Evolutionary conservation across 2,113 vertebrate species (phyloP), one percentile per base, ranked within the genome.

Genomic region (Eudorcas thomsonii): DNA sequence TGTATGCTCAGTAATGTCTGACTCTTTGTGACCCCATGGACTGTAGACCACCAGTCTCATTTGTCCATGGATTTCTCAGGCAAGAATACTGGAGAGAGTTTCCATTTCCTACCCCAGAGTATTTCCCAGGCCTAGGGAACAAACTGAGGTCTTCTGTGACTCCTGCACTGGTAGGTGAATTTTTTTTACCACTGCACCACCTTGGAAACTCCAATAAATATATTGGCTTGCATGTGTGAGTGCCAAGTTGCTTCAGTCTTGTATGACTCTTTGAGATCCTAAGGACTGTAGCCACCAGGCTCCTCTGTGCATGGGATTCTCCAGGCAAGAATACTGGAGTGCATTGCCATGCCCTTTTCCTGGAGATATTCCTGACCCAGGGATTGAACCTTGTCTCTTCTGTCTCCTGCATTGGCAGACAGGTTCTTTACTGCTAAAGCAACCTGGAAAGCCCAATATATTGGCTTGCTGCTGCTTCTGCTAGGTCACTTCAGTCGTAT

Each of bases 351-450:
- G 67, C 10, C 64, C n/a, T 71, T 71, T 21, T 71, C 67, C 67
- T 23, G 10, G n/a, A 23, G 67, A 36, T 12, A 36, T 71, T 23
- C n/a, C 19, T 21, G 39, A 23, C n/a, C n/a, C 19, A 39, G n/a
- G n/a, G 67, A 71, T 2, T 6, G n/a, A 21, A 39, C 2, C n/a
- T 71, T 23, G 19, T 71, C 67, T 71, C n/a, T 23, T 71, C n/a
- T 39, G 19, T 71, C 10, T 71, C n/a, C n/a, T 71, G 67, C 19
- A 23, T 12, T 71, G 67, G 67, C n/a, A 71, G n/a, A 39, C 19
- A 71, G 19, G 19, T 23, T 71, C n/a, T 71, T 71, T 71, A 39
- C n/a, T 71, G 10, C n/a, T 23, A 39, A 39, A 0, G 0, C 19
- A 71, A 43, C 15, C 36, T 14, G 36, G 36, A 25, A 77, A 77